A percentile compares a stretch with the other conserved stretches of the same genome.
Evolutionary conservation across 2,888 invertebrate species (phyloP).

Genomic region (Perizoma flavofasciatum): DNA sequence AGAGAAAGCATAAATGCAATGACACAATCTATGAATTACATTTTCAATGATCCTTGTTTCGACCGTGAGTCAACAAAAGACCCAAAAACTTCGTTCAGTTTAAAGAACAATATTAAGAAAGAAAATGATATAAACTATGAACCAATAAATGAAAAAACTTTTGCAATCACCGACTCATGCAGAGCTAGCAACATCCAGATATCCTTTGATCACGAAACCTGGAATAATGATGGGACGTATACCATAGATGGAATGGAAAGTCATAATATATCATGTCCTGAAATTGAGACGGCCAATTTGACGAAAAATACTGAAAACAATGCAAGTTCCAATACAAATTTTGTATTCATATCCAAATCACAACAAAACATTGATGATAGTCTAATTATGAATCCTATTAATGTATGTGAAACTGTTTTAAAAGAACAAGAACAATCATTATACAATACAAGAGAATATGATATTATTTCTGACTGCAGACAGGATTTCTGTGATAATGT

Average conservation of each 20-base stretch:
- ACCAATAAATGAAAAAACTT: constrained; percentile 22
- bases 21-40: constrained; percentile 13
- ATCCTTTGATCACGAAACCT: constrained; percentile 3
- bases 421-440: constrained; percentile 16
- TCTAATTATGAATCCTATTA: constrained; percentile 23
- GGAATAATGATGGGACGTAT: constrained; percentile 18
- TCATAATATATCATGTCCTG: not conserved
- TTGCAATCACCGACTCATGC: constrained; percentile 7
- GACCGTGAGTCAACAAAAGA: not conserved
- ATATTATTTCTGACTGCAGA: constrained; percentile 19
- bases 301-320: not conserved
- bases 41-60: constrained; percentile 1
- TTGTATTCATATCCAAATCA: constrained; percentile 27
- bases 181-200: not conserved
- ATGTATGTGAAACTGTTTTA: constrained; percentile 31
- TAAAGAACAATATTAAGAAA: not conserved
- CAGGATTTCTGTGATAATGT: constrained; percentile 2
- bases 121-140: constrained; percentile 1
- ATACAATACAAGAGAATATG: constrained; percentile 20
- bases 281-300: not conserved
- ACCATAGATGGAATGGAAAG: constrained; percentile 17
- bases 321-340: constrained; percentile 9
- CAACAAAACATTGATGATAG: constrained; percentile 17
- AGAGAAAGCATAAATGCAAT: constrained; percentile 9
- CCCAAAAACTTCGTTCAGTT: not conserved